These are phyloP conservation scores for Xenopus laevis DNA, from an alignment of 2,113 vertebrate genomes.

Conservation along the genomic window DNA sequence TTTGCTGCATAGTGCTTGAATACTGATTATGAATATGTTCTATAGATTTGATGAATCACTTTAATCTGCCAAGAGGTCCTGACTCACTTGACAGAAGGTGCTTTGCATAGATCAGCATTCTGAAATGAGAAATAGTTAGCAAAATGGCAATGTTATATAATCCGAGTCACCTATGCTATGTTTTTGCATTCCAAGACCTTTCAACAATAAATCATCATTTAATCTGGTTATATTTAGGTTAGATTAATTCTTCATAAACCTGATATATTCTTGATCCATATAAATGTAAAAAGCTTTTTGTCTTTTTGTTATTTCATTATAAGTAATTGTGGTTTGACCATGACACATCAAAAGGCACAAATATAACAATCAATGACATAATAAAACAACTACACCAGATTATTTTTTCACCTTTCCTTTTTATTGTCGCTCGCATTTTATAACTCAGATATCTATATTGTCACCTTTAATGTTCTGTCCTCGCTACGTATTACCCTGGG, in stretches of 20 bases:
- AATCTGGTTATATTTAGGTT: conserved; percentile 32
- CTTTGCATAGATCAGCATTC: conserved; percentile 48
- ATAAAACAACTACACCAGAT: too few relatives aligned
- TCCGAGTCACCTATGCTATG: conserved; percentile 39
- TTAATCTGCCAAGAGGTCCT: conserved; percentile 48
- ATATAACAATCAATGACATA: too few relatives aligned
- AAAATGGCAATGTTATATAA: conserved; percentile 50
- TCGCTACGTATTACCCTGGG: too few relatives aligned
- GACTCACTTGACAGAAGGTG: conserved; percentile 51
- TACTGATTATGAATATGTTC: conserved; percentile 44
- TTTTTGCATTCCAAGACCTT: conserved; percentile 25
- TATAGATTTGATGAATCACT: conserved; percentile 49
- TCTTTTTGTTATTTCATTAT: conserved; percentile 31
- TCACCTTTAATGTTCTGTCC: too few relatives aligned
- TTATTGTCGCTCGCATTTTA: too few relatives aligned
- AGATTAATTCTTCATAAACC: conserved; percentile 41
- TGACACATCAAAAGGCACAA: conserved; percentile 20
- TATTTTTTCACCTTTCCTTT: too few relatives aligned
- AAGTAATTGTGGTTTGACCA: conserved; percentile 36
- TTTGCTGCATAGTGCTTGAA: conserved; percentile 39
- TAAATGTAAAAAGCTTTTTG: conserved; percentile 42
- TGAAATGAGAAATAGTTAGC: conserved; percentile 49
- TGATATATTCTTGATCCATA: conserved; percentile 40
- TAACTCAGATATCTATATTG: too few relatives aligned
- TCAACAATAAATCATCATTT: conserved; percentile 39